phyloP scores from a whole-genome alignment of 2,113 vertebrate species.

The Hippocampus zosterae region DNA sequence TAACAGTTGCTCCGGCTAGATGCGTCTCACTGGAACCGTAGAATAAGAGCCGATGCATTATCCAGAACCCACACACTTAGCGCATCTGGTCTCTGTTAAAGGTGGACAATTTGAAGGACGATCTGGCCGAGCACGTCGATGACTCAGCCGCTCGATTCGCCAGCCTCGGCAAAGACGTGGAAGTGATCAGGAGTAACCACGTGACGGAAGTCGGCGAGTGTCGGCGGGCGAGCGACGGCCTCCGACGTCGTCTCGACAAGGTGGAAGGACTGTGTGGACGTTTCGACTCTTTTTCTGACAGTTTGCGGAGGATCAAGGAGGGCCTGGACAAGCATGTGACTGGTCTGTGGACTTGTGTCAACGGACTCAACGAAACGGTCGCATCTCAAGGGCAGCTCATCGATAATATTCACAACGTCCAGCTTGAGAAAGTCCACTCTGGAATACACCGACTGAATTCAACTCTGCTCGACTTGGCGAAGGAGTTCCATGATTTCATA shows the following conservation, averaged over 20 bases:
- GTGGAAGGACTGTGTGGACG: constrained; percentile 82
- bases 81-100: constrained; percentile 26
- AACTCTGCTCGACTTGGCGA: constrained; percentile 72
- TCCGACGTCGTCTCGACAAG: constrained; percentile 77
- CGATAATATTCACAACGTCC: constrained; percentile 73
- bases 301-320: constrained; percentile 77
- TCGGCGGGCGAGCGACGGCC: constrained; percentile 60
- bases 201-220: constrained; percentile 70
- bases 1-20: not conserved
- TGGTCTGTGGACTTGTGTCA: constrained; percentile 80
- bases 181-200: constrained; percentile 57
- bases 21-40: constrained; percentile 18
- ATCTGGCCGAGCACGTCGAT: constrained; percentile 65
- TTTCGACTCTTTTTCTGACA: constrained; percentile 74
- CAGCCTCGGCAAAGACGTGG: constrained; percentile 64
- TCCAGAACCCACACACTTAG: constrained; percentile 18
- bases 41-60: constrained; percentile 11
- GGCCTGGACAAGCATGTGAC: constrained; percentile 82
- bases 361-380: constrained; percentile 78
- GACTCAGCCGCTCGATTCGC: constrained; percentile 73
- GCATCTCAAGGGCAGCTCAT: constrained; percentile 70
- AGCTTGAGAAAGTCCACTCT: constrained; percentile 69
- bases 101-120: constrained; percentile 76
- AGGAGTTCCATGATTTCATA: constrained; percentile 71
- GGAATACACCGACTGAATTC: constrained; percentile 75